A percentile compares a stretch with the other conserved stretches of the same genome.
phyloP scores from a whole-genome alignment of 1,140 invertebrate species.

The Diprion similis region DNA sequence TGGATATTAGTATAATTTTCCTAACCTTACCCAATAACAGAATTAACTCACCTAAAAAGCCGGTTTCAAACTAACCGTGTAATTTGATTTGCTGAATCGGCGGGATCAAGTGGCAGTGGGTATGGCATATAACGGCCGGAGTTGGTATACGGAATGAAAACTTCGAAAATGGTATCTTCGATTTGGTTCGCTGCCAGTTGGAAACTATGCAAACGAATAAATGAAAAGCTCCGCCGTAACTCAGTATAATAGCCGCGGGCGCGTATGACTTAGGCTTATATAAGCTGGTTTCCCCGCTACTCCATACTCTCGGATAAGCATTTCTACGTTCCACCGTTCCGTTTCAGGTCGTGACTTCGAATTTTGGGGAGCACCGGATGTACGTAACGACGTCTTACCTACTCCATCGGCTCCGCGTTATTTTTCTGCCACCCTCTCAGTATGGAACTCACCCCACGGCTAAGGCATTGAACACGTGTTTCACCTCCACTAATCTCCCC shows the following conservation, averaged over 20 bases:
- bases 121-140: not conserved
- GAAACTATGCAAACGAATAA: slow-evolving; percentile 39
- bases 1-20: too few species aligned
- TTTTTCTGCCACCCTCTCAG: slow-evolving; percentile 51
- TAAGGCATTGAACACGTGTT: slow-evolving; percentile 58
- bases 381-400: slow-evolving; percentile 60
- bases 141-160: slow-evolving; percentile 22
- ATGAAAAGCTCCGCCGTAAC: slow-evolving; percentile 42
- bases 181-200: slow-evolving; percentile 56
- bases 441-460: slow-evolving; percentile 22
- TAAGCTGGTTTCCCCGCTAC: slow-evolving; percentile 41
- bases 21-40: too few species aligned
- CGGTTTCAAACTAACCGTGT: too few species aligned
- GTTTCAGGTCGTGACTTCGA: slow-evolving; percentile 33
- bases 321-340: slow-evolving; percentile 24
- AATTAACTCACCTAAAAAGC: too few species aligned
- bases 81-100: too few species aligned
- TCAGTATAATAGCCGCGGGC: slow-evolving; percentile 50
- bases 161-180: slow-evolving; percentile 48
- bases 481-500: slow-evolving; percentile 58
- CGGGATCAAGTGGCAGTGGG: not conserved
- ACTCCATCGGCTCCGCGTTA: slow-evolving; percentile 52
- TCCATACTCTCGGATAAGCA: slow-evolving; percentile 26
- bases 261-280: slow-evolving; percentile 54
- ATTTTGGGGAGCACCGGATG: slow-evolving; percentile 54